These are phyloP conservation scores for Rhogogaster chlorosoma DNA, from an alignment of 2,888 invertebrate genomes.

Conservation along the genomic window DNA sequence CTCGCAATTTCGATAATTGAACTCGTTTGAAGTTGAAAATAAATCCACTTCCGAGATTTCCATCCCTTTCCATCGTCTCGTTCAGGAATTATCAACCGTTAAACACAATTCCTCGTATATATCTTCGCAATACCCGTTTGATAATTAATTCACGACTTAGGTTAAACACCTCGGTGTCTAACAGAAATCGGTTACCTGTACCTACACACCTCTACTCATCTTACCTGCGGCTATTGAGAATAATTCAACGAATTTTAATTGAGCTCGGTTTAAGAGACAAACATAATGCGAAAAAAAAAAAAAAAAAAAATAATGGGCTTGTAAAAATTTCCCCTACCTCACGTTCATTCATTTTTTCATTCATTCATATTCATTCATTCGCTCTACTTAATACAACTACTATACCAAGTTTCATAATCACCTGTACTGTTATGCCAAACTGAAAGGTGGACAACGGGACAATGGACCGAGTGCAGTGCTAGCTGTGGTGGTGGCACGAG, in stretches of 20 bases:
- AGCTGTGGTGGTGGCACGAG: constrained; percentile 93
- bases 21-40: constrained; percentile 16
- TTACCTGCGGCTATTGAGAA: not conserved
- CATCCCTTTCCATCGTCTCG: not conserved
- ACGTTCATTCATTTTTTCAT: not conserved
- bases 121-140: not conserved
- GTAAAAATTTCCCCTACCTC: not conserved
- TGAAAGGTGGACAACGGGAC: constrained; percentile 91
- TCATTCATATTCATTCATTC: not conserved
- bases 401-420: constrained; percentile 1
- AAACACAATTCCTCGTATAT: not conserved
- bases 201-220: too few relatives aligned
- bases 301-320: not conserved
- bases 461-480: constrained; percentile 93
- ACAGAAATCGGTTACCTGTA: not conserved
- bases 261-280: not conserved
- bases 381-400: constrained; percentile 18
- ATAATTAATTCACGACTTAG: constrained; percentile 3
- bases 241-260: not conserved
- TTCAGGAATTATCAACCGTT: not conserved
- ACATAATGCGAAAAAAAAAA: not conserved
- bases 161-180: not conserved
- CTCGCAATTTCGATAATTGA: constrained; percentile 29
- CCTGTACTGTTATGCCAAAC: constrained; percentile 50
- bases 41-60: constrained; percentile 12